Base-by-base conservation (phyloP, 2,888 invertebrate species). In the Drosophila subsilvestris region DNA sequence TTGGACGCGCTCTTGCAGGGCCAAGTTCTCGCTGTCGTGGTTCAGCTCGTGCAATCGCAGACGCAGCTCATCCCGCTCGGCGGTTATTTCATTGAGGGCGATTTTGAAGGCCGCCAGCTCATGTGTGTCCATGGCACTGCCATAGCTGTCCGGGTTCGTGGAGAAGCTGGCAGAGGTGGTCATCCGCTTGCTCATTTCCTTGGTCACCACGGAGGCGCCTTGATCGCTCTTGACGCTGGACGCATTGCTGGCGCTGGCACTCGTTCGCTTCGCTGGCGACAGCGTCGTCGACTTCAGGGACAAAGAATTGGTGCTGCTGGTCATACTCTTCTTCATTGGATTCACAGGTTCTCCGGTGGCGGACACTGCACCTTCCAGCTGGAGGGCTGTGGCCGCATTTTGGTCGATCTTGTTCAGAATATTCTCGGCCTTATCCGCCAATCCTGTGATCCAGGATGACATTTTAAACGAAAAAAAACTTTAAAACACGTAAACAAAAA, bases 361-460 rank as follows among this genome's bases (percentile, higher is more conserved):
- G 25, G 61, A 22, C 27, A 67, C 66, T 5, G 66, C 50, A 74
- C 63, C 79, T 77, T 90, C 84, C 1, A 56, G 79, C 1, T 88
- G 93, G 51, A 95, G 89, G 18, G 95, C 96, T 20, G 92, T 94
- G 0, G 95, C 96, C 25, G 96, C 96, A 90, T 95, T 95, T 85
- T 96, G 94, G 84, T 96, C 96, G 25, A 96, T 91, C 86, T 95
- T 95, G 86, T 95, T 96, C 20, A 97, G 93, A 66, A 96, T 93
- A 86, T 93, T 94, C 89, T 96, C 96, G 14, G 96, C 96, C 90
- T 94, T 95, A 29, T 95, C 95, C 67, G 96, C 96, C 62, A 96
- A 92, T 70, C 94, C 95, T 70, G 94, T 93, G 65, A 96, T 93
- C 96, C 96, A 96, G 76, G 96, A 94, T 95, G 96, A 96, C 90